Base-by-base conservation (phyloP, 2,797 vertebrate species). In the Thunnus albacares region DNA sequence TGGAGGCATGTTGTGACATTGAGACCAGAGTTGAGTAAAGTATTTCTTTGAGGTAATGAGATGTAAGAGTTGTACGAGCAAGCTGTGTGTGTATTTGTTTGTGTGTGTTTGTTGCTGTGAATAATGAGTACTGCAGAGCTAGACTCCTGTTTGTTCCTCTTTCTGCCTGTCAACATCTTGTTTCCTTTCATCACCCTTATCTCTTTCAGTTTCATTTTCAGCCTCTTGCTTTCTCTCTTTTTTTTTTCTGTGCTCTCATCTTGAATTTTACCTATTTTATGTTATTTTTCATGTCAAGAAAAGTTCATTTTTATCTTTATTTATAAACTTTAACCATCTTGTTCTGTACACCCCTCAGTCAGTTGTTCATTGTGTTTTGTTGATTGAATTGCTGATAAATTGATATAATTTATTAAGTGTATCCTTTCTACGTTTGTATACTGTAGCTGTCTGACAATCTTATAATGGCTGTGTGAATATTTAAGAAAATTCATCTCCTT, bases 41-140 rank as follows among this genome's bases (percentile, higher is more conserved):
- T 55, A 56, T 82, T 69, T 85, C 78, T 88, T 80, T 81, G 38
- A 79, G 64, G 56, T 71, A 75, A 62, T 89, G 77, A 83, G 71
- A 71, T 80, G 66, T 80, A 61, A 66, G 72, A 74, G 61, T 62
- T 47, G 57, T 75, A 52, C 18, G 6, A 75, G 41, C 15, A 33
- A 43, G 26, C 35, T 33, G 14, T 33, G 71, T 81, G 3, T 58
- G 62, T 75, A 20, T 80, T 38, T 67, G 53, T 41, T 1, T 71
- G 1, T 45, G 35, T 76, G 24, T 73, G 62, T 63, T 52, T 79
- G 68, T 61, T 64, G 57, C 62, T 81, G 66, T 78, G 53, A 84
- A 67, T 83, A 81, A 85, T 80, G 71, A 61, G 52, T 75, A 75
- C 28, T 79, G 66, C 13, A 11, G 62, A 62, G 28, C 24, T 1